Conservation (phyloP, 2,113 vertebrate species). For the Apaloderma vittatum region DNA sequence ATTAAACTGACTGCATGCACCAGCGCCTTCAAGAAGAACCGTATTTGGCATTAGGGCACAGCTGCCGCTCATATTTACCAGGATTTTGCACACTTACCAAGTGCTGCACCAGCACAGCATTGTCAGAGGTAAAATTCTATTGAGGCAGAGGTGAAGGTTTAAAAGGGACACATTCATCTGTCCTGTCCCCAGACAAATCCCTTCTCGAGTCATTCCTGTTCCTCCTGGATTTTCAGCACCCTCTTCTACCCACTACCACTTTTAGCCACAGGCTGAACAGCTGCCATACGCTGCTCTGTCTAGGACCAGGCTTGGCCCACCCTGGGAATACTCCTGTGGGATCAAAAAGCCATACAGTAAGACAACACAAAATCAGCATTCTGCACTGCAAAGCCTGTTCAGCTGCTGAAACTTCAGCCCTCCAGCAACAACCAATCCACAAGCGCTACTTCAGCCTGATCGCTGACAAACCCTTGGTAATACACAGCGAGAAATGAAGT, state of each 20-base stretch:
- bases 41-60: not conserved
- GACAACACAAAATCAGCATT: not conserved
- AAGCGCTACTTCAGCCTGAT: not conserved
- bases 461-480: not conserved
- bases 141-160: not conserved
- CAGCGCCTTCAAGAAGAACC: not conserved
- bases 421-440: not conserved
- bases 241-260: not conserved
- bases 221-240: not conserved
- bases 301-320: not conserved
- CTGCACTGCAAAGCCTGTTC: not conserved
- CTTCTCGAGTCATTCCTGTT: not conserved
- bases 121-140: not conserved
- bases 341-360: not conserved
- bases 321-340: fast-evolving
- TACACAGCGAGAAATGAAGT: not conserved
- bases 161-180: not conserved
- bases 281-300: not conserved
- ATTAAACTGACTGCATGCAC: not conserved
- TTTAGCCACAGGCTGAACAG: not conserved
- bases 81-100: fast-evolving
- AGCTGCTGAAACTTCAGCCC: not conserved
- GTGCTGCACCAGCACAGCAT: not conserved
- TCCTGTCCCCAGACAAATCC: not conserved
- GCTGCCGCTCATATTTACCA: not conserved